Percentiles rank a stretch among this genome's conserved stretches.
Conservation (phyloP, 2,113 vertebrate genomes). For the Bubalus kerabau region DNA sequence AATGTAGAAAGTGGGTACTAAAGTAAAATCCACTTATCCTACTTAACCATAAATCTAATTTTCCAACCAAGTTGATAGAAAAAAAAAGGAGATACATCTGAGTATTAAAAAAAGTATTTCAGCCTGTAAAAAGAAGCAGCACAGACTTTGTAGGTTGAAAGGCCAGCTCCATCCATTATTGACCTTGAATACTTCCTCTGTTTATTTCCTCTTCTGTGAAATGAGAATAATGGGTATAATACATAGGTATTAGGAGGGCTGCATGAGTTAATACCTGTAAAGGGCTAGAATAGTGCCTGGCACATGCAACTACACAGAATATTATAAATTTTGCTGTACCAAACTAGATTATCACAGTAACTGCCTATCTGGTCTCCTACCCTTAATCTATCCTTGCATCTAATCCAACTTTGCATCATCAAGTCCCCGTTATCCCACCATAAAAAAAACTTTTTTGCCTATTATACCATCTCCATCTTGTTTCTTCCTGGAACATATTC, state of each 20-base stretch:
- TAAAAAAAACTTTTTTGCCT: background rate
- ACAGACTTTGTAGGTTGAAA: background rate
- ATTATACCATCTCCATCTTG: background rate
- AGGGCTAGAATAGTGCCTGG: background rate
- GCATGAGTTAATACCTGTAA: background rate
- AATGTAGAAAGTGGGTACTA: background rate
- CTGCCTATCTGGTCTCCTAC: background rate
- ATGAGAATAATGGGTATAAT: background rate
- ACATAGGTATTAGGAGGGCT: background rate
- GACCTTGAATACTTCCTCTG: background rate
- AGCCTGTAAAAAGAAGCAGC: background rate
- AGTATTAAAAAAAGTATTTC: background rate
- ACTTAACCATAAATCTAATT: background rate
- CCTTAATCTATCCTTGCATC: background rate
- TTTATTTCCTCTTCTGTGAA: background rate
- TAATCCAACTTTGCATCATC: background rate
- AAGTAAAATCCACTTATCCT: conserved; percentile 33
- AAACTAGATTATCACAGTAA: background rate
- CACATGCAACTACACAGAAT: background rate
- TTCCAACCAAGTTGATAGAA: conserved; percentile 4
- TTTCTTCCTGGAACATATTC: background rate
- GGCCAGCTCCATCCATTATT: background rate
- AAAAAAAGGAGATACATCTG: background rate
- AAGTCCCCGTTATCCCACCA: background rate
- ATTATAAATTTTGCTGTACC: background rate